These are phyloP conservation scores for Upupa epops DNA, from an alignment of 2,113 vertebrate genomes.

Conservation along the genomic window DNA sequence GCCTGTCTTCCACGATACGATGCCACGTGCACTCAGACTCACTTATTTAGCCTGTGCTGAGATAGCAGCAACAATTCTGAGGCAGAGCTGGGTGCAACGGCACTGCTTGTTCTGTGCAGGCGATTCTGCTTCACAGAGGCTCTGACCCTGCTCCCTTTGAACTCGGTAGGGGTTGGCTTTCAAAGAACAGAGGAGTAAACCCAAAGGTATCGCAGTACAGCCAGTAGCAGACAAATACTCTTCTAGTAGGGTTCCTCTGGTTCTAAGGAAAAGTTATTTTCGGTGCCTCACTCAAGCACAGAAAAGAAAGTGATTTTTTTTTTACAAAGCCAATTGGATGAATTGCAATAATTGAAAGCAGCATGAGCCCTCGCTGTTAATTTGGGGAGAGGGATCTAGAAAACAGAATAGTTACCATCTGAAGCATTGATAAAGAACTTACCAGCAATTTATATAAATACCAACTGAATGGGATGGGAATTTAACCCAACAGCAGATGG, in stretches of 20 bases:
- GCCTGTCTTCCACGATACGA: not conserved
- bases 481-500: slow-evolving; percentile 45
- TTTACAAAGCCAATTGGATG: not conserved
- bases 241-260: not conserved
- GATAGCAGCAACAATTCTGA: not conserved
- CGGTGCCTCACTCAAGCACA: not conserved
- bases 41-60: not conserved
- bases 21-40: not conserved
- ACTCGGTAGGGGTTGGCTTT: not conserved
- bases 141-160: not conserved
- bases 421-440: slow-evolving; percentile 30
- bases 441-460: slow-evolving; percentile 49
- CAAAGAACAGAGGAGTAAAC: not conserved
- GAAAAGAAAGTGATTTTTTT: not conserved
- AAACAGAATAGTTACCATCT: not conserved
- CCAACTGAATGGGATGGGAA: not conserved
- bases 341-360: slow-evolving; percentile 54
- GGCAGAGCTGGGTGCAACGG: not conserved
- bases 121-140: not conserved
- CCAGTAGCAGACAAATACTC: not conserved
- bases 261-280: not conserved
- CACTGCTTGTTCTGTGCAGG: not conserved
- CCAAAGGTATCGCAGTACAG: not conserved
- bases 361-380: not conserved
- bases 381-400: slow-evolving; percentile 32